Conservation (phyloP, 1,140 invertebrate genomes). For the Latrodectus geometricus region DNA sequence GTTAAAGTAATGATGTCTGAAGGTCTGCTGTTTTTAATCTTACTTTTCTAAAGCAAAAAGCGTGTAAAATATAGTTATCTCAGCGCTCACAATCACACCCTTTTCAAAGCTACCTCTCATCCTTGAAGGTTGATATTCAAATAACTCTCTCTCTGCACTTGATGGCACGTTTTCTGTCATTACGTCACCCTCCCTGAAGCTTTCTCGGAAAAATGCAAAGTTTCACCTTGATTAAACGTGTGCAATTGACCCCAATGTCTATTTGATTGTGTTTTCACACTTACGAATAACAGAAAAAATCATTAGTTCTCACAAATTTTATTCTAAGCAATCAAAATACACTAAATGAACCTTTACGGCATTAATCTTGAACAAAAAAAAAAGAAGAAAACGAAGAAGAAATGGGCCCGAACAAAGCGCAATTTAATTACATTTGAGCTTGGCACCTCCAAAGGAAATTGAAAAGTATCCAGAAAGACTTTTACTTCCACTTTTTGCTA, state of each 20-base stretch:
- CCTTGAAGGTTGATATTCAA: too few species aligned
- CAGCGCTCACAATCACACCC: too few species aligned
- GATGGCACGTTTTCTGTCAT: too few species aligned
- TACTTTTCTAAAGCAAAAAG: too few species aligned
- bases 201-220: too few species aligned
- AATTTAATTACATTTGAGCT: background rate
- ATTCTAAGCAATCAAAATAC: background rate
- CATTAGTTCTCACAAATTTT: background rate
- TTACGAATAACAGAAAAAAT: background rate
- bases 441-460: background rate
- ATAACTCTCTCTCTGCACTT: too few species aligned
- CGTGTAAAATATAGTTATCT: too few species aligned
- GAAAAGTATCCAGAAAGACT: background rate
- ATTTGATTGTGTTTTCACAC: conserved; percentile 9
- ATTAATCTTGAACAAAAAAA: background rate
- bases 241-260: conserved; percentile 18
- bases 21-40: too few species aligned
- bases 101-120: too few species aligned
- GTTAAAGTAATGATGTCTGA: too few species aligned
- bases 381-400: background rate
- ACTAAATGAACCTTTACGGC: conserved; percentile 7
- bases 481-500: background rate
- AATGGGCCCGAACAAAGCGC: conserved; percentile 10
- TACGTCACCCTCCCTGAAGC: too few species aligned
- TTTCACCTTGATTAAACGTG: background rate